phyloP scores from a whole-genome alignment of 2,113 vertebrate species.

The Laticauda laticaudata region DNA sequence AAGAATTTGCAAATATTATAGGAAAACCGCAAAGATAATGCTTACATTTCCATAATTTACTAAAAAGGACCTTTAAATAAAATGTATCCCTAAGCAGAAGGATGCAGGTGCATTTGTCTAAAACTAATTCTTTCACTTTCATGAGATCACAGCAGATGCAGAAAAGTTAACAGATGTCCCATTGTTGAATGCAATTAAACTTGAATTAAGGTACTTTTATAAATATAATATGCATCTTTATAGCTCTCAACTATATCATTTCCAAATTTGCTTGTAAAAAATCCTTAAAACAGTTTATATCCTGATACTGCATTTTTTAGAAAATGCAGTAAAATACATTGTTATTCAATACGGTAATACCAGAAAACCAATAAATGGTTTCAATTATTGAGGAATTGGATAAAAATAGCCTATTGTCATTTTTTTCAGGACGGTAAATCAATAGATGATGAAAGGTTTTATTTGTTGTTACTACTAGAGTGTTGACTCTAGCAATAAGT shows the following conservation, averaged over 20 bases:
- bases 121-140: conserved; percentile 41
- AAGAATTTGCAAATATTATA: conserved; percentile 5
- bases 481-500: conserved; percentile 73
- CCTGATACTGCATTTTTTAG: conserved; percentile 46
- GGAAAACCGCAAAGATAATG: not conserved
- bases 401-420: conserved; percentile 70
- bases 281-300: conserved; percentile 31
- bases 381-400: conserved; percentile 65
- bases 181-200: conserved; percentile 52
- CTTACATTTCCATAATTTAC: not conserved
- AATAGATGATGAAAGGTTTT: conserved; percentile 69
- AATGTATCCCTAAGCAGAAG: not conserved
- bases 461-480: conserved; percentile 69
- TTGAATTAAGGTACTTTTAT: conserved; percentile 64
- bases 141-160: conserved; percentile 48
- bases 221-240: conserved; percentile 53
- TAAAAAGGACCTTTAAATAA: not conserved
- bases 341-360: conserved; percentile 59
- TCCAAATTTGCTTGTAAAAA: conserved; percentile 54
- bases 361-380: conserved; percentile 65
- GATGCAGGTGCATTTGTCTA: conserved; percentile 23
- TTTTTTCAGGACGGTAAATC: conserved; percentile 73
- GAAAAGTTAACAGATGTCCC: conserved; percentile 54
- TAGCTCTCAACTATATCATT: conserved; percentile 49
- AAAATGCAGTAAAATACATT: conserved; percentile 49